These are phyloP conservation scores for Stichodactyla mertensii DNA, from an alignment of 64 coral and sea anemone genomes.

Conservation along the genomic window DNA sequence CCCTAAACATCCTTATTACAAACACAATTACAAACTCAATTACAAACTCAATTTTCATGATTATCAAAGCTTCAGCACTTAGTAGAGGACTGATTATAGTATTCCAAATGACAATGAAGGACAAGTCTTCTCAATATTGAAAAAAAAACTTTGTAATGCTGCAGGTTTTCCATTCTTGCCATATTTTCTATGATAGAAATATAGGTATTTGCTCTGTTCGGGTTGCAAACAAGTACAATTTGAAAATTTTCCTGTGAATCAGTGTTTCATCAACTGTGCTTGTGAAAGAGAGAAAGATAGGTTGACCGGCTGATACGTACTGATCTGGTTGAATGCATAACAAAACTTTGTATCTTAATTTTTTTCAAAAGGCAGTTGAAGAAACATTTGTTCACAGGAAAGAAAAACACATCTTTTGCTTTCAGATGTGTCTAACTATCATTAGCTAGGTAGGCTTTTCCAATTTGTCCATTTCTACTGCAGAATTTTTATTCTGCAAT, in stretches of 20 bases:
- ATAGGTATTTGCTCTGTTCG: not conserved
- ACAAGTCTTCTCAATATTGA: not conserved
- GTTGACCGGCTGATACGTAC: not conserved
- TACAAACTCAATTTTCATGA: not conserved
- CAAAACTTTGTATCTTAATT: too few species aligned
- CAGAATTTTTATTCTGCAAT: not conserved
- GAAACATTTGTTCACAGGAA: not conserved
- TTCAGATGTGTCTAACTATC: not conserved
- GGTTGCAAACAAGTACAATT: not conserved
- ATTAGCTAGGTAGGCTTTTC: conserved; percentile 26
- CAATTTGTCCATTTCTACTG: conserved; percentile 5
- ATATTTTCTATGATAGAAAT: conserved; percentile 5
- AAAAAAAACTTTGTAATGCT: not conserved
- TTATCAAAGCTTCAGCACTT: not conserved
- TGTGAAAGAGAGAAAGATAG: not conserved
- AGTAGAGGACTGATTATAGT: not conserved
- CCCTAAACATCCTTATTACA: too few species aligned
- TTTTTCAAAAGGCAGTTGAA: not conserved
- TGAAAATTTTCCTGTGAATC: not conserved
- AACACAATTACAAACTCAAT: not conserved
- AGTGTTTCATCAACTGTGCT: not conserved
- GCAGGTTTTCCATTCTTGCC: not conserved
- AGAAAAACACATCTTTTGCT: not conserved
- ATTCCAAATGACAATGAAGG: not conserved
- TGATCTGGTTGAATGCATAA: not conserved